These are phyloP conservation scores for Nasonovia ribisnigri DNA, from an alignment of 2,888 invertebrate genomes.

Conservation along the genomic window DNA sequence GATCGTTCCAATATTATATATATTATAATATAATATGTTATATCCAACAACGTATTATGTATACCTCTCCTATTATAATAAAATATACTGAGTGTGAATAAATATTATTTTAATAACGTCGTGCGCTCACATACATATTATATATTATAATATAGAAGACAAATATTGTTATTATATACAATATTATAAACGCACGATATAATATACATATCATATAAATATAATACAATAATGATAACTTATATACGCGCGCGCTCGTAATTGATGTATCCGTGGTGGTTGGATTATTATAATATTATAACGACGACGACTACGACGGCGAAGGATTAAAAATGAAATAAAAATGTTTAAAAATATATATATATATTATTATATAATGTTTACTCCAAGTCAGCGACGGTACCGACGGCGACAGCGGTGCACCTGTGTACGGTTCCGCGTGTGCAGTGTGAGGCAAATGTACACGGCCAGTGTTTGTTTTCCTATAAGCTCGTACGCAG, in stretches of 20 bases:
- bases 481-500: background rate
- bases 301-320: background rate
- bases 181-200: background rate
- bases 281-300: constrained; percentile 36
- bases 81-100: background rate
- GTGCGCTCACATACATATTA: background rate
- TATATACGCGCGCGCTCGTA: background rate
- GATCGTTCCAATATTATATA: background rate
- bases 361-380: background rate
- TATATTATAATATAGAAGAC: background rate
- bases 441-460: constrained; percentile 1
- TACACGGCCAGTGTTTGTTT: background rate
- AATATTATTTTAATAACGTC: constrained; percentile 5
- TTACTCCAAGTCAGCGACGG: background rate
- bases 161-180: background rate
- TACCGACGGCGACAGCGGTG: background rate
- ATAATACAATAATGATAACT: constrained; percentile 28
- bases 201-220: background rate
- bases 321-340: background rate
- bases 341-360: background rate
- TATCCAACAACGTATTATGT: background rate
- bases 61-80: background rate
- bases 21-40: background rate
- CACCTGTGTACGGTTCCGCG: constrained; percentile 1
- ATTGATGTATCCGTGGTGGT: constrained; percentile 51